Conservation (phyloP, 2,113 vertebrate genomes). For the Heterocephalus glaber region DNA sequence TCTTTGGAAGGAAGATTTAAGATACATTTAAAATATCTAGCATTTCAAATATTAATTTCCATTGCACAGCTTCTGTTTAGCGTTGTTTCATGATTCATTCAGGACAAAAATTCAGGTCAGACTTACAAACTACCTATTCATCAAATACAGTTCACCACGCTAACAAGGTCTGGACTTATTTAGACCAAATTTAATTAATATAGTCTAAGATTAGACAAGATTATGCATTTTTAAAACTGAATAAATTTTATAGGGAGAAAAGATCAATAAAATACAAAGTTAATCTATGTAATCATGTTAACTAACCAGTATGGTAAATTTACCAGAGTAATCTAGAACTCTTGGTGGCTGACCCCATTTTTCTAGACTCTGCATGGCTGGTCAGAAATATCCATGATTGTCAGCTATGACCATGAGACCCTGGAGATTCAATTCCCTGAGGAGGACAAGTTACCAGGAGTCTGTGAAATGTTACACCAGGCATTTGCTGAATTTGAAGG, state of each 20-base stretch:
- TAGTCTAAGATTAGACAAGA: background rate
- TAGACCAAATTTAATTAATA: background rate
- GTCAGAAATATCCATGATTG: background rate
- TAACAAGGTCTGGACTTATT: background rate
- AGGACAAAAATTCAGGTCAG: background rate
- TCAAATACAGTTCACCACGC: background rate
- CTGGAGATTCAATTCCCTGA: constrained; percentile 43
- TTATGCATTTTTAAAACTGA: background rate
- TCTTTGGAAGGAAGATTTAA: background rate
- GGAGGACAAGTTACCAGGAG: background rate
- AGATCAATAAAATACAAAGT: background rate
- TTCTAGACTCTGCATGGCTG: background rate
- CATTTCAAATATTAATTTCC: background rate
- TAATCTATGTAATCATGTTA: background rate
- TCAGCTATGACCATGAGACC: background rate
- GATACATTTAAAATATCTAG: background rate
- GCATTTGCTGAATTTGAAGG: constrained; percentile 70
- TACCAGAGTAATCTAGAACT: background rate
- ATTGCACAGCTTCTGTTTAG: background rate
- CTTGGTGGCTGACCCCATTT: background rate
- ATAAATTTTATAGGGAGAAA: constrained; percentile 35
- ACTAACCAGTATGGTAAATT: background rate
- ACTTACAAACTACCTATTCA: background rate
- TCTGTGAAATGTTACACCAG: constrained; percentile 73
- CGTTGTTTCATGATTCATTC: background rate